A percentile compares a stretch with the other conserved stretches of the same genome.
phyloP scores from a whole-genome alignment of 2,113 vertebrate species.

The Coreoperca whiteheadi region DNA sequence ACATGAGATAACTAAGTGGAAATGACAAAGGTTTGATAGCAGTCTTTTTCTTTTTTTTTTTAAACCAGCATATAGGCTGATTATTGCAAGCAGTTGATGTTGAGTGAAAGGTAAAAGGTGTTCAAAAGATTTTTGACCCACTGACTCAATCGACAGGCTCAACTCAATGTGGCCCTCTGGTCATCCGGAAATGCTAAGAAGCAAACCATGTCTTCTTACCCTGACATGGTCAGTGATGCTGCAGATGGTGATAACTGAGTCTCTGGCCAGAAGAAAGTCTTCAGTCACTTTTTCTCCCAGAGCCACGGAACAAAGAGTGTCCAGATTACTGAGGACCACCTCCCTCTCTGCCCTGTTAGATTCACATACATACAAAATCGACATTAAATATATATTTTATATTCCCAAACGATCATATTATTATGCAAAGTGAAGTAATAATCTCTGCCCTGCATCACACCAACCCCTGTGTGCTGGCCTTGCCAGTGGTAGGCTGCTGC shows the following conservation, averaged over 20 bases:
- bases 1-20: background rate
- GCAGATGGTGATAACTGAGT: slow-evolving; percentile 88
- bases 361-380: slow-evolving; percentile 4
- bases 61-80: background rate
- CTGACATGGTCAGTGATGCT: slow-evolving; percentile 87
- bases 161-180: background rate
- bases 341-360: slow-evolving; percentile 90
- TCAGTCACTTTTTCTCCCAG: slow-evolving; percentile 88
- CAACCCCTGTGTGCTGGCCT: slow-evolving; percentile 36
- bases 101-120: too few relatives aligned
- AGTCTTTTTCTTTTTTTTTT: too few relatives aligned
- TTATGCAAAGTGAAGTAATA: slow-evolving; percentile 50
- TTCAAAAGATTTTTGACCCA: background rate
- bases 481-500: slow-evolving; percentile 47
- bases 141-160: background rate
- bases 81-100: background rate
- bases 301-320: slow-evolving; percentile 89
- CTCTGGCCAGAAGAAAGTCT: slow-evolving; percentile 91
- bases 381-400: background rate
- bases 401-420: slow-evolving; percentile 9
- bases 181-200: background rate
- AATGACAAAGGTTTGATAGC: background rate
- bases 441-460: slow-evolving; percentile 44
- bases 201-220: slow-evolving; percentile 78
- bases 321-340: slow-evolving; percentile 94